Conservation (phyloP, 2,888 invertebrate genomes). For the Drosophila robusta region DNA sequence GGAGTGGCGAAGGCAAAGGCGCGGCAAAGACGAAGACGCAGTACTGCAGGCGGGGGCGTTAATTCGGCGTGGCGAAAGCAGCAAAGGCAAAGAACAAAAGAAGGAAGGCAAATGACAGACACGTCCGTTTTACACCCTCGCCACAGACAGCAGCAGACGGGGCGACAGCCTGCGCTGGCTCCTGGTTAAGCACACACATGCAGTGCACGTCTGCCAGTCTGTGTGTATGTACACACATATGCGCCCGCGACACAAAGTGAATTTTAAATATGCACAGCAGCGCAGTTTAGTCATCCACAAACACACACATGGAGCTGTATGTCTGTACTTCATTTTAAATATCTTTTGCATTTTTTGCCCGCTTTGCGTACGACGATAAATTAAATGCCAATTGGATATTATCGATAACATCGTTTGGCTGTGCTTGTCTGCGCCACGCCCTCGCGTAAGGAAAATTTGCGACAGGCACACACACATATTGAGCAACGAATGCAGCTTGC, state of each 20-base stretch:
- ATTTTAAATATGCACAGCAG: constrained; percentile 60
- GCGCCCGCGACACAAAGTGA: constrained; percentile 57
- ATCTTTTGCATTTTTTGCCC: constrained; percentile 18
- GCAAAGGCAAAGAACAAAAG: constrained; percentile 45
- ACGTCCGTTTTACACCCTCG: constrained; percentile 71
- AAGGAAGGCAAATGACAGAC: constrained; percentile 71
- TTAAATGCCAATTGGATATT: constrained; percentile 46
- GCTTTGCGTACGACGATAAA: constrained; percentile 30
- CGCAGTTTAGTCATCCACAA: constrained; percentile 51
- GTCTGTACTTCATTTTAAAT: constrained; percentile 20
- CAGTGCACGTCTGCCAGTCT: constrained; percentile 47
- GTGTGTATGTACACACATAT: background rate
- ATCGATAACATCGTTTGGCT: constrained; percentile 43
- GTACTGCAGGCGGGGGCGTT: constrained; percentile 28
- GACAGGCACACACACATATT: constrained; percentile 17
- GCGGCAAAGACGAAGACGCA: constrained; percentile 1
- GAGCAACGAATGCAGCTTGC: constrained; percentile 36
- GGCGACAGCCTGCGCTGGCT: constrained; percentile 30
- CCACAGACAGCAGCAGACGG: constrained; percentile 10
- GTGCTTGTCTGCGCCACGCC: constrained; percentile 46
- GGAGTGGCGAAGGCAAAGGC: constrained; percentile 16
- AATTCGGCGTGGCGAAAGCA: constrained; percentile 39
- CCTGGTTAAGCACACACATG: constrained; percentile 37
- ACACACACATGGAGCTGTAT: constrained; percentile 5
- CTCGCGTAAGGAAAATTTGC: constrained; percentile 46